Conservation (phyloP, 2,888 invertebrate genomes). For the Apodemia mormo region DNA sequence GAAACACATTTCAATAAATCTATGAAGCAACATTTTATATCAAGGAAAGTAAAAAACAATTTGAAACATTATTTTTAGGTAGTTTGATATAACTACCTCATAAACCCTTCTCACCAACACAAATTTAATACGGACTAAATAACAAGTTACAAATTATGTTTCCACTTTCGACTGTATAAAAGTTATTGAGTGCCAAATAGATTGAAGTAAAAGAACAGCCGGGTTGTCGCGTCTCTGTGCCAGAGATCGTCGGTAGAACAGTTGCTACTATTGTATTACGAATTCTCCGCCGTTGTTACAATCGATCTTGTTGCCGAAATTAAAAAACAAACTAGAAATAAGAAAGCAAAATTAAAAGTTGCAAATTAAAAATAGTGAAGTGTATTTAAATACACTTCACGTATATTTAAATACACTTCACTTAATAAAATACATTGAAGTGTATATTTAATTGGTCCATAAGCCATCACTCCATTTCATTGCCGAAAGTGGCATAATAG, state of each 20-base stretch:
- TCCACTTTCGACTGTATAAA: slow-evolving; percentile 55
- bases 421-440: too few species aligned
- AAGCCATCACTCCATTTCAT: too few species aligned
- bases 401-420: too few species aligned
- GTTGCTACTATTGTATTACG: slow-evolving; percentile 63
- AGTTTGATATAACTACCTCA: slow-evolving; percentile 2
- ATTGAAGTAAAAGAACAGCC: slow-evolving; percentile 71
- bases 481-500: too few species aligned
- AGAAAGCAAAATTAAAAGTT: background rate
- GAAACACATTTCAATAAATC: background rate
- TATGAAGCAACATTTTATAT: background rate
- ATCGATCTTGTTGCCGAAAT: slow-evolving; percentile 64
- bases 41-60: background rate
- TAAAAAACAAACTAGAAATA: slow-evolving; percentile 43
- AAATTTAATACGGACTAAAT: background rate
- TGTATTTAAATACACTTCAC: too few species aligned
- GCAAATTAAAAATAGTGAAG: background rate
- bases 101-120: slow-evolving; percentile 13
- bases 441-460: too few species aligned
- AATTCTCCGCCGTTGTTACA: slow-evolving; percentile 69
- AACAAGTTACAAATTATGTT: slow-evolving; percentile 56
- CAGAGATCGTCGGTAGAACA: slow-evolving; percentile 57
- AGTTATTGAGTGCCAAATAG: slow-evolving; percentile 76
- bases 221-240: slow-evolving; percentile 53
- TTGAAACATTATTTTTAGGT: background rate